Base-by-base conservation (phyloP, 2,888 invertebrate genomes). In the Lepetodrilus schrolli region DNA sequence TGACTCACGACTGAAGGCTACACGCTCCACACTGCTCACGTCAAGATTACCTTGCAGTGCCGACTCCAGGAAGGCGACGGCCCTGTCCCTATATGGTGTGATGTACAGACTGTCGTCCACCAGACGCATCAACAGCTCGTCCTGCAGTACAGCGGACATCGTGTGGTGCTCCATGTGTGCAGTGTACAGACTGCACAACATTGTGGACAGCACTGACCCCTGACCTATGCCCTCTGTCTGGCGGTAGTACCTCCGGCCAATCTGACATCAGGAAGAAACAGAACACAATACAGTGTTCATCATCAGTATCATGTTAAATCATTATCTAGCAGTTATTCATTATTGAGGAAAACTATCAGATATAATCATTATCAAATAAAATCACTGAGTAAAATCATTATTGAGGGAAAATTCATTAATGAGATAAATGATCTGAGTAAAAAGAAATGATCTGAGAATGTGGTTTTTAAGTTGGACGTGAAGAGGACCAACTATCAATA, bases 61-160 rank as follows among this genome's bases (percentile, higher is more conserved):
- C 8, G 37, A 70, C 1, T 72, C 48, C 4, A 88, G 79, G 73
- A 88, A 88, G 1, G 38, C n/a, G 10, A 75, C 73, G 36, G 89
- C 88, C 7, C 77, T 78, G 1, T 82, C 73, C 58, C 74, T 77
- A 30, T 79, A 51, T 4, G 87, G 87, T 2, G 89, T 85, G n/a
- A 89, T 81, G 77, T 82, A 86, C 13, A 89, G 78, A 76, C 83
- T 87, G 78, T 89, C 89, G 79, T 89, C 90, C 2, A 88, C 86
- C 66, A 87, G 82, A 30, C 90, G 82, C 78, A 88, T 80, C 75
- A 87, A 66, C 49, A 89, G 73, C 17, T 85, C 85, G 36, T 84
- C 85, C 0, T 75, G 58, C 8, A 38, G 37, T 2, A 74, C 26
- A 0, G 50, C 10, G 13, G 81, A 68, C 30, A 81, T 66, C 17